Conservation (phyloP, 1,140 invertebrate species). For the Ooceraea biroi region DNA sequence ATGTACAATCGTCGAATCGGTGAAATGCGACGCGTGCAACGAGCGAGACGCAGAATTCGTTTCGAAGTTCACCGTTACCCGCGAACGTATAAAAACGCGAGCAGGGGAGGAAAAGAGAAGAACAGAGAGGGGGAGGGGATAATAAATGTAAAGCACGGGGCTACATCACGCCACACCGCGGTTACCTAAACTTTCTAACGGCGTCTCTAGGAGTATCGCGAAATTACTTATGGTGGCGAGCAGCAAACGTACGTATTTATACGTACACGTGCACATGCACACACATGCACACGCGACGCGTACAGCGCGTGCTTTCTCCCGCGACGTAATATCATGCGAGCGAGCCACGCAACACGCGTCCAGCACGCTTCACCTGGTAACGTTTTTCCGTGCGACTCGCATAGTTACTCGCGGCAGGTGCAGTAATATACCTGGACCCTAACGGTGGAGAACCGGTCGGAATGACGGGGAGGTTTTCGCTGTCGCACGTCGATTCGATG, state of each 20-base stretch:
- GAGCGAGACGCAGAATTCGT: constrained; percentile 13
- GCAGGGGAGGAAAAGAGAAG: too few species aligned
- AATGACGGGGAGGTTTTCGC: too few species aligned
- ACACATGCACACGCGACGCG: too few species aligned
- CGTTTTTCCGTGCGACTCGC: constrained; percentile 8
- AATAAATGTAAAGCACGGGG: constrained; percentile 38
- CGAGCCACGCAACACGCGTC: constrained; percentile 25
- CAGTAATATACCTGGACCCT: not conserved
- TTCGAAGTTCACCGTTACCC: constrained; percentile 4
- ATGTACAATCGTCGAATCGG: constrained; percentile 7
- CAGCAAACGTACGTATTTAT: too few species aligned
- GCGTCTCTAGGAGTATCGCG: constrained; percentile 41
- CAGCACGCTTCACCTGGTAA: constrained; percentile 23
- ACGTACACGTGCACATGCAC: not conserved
- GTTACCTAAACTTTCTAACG: constrained; percentile 61
- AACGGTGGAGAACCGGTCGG: not conserved
- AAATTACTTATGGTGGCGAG: constrained; percentile 34
- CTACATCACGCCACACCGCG: not conserved
- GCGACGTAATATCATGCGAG: constrained; percentile 55
- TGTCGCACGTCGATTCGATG: not conserved
- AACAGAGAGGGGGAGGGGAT: not conserved
- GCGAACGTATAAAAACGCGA: not conserved
- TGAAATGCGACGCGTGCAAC: constrained; percentile 3
- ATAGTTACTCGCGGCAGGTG: not conserved
- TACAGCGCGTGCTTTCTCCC: constrained; percentile 46